Conservation (phyloP, 2,113 vertebrate genomes). For the Macrotis lagotis region DNA sequence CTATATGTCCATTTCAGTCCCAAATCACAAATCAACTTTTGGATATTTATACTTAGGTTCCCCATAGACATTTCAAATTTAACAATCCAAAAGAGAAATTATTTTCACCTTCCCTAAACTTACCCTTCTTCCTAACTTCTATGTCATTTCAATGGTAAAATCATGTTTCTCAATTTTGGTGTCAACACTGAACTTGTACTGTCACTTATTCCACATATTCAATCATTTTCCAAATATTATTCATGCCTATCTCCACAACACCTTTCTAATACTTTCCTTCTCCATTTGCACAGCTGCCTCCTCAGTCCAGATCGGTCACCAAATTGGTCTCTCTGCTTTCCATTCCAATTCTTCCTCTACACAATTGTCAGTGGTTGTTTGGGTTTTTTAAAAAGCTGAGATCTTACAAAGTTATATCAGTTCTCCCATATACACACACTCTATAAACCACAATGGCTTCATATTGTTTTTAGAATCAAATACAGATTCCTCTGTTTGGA, state of each 20-base stretch:
- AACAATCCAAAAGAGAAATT: neutral
- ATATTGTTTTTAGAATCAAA: neutral
- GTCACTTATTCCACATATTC: neutral
- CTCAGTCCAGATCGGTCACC: neutral
- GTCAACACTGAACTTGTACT: neutral
- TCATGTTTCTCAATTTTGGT: neutral
- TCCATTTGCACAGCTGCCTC: neutral
- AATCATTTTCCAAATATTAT: neutral
- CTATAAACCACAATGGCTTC: neutral
- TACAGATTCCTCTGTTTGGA: neutral
- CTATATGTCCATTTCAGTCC: neutral
- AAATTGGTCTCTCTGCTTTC: neutral
- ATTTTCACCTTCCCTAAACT: neutral
- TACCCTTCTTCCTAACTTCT: neutral
- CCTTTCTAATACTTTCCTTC: neutral
- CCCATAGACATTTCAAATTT: neutral
- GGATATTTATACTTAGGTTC: neutral
- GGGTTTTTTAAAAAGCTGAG: neutral
- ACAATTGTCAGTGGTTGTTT: neutral
- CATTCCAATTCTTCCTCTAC: neutral
- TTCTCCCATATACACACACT: neutral
- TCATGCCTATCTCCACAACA: neutral
- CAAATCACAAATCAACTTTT: neutral
- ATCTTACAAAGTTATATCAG: neutral
- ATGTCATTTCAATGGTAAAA: neutral